Evolutionary conservation across 2,113 vertebrate species (phyloP).

Genomic region (Misgurnus anguillicaudatus): DNA sequence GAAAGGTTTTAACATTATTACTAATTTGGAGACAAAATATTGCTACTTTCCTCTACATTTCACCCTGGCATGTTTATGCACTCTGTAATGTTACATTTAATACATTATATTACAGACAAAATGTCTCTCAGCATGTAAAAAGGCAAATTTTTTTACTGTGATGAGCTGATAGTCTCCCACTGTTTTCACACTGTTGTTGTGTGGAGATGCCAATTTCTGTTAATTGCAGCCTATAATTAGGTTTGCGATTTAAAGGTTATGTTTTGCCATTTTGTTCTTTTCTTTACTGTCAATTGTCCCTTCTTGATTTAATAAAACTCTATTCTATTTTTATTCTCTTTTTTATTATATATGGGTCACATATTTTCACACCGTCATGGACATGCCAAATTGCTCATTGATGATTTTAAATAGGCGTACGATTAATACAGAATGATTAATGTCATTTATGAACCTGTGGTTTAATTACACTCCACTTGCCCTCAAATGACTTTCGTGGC

Average conservation of each 20-base stretch:
- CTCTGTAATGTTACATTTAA: not conserved
- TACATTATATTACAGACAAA: not conserved
- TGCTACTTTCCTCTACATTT: not conserved
- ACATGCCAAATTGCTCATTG: not conserved
- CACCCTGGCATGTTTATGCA: not conserved
- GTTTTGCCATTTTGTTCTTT: too few relatives aligned
- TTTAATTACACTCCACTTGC: not conserved
- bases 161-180: not conserved
- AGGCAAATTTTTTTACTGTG: not conserved
- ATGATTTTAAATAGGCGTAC: not conserved
- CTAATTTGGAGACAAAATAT: not conserved
- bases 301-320: not conserved
- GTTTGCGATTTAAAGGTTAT: not conserved
- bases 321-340: too few relatives aligned
- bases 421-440: not conserved
- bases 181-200: not conserved
- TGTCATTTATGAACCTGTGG: not conserved
- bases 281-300: too few relatives aligned
- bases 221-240: not conserved
- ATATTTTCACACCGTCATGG: not conserved
- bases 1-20: not conserved
- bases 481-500: not conserved
- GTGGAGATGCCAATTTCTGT: not conserved
- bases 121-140: not conserved
- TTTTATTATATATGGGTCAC: not conserved